phyloP scores from a whole-genome alignment of 2,797 vertebrate species.

The Discoglossus pictus region DNA sequence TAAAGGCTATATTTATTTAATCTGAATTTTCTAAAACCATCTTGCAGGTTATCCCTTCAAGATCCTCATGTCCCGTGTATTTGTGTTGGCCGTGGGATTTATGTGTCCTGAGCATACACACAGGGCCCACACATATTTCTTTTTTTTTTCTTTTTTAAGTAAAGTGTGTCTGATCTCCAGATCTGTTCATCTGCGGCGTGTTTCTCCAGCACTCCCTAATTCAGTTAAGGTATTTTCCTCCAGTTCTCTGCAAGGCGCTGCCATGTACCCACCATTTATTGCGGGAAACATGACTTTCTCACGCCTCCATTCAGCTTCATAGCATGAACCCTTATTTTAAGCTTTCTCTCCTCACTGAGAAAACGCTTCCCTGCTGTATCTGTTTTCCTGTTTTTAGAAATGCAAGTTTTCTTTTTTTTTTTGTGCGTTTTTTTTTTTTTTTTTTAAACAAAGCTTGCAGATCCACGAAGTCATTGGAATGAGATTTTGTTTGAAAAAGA shows the following conservation, averaged over 20 bases:
- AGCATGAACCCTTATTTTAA: slow-evolving; percentile 18
- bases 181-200: slow-evolving; percentile 3
- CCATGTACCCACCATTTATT: slow-evolving; percentile 18
- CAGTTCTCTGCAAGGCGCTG: not conserved
- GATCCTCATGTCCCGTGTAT: too few relatives aligned
- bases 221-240: slow-evolving; percentile 29
- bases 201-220: slow-evolving; percentile 13
- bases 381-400: not conserved
- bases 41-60: too few relatives aligned
- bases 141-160: too few relatives aligned
- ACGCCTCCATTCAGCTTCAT: slow-evolving; percentile 35
- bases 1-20: too few relatives aligned
- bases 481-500: too few relatives aligned
- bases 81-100: too few relatives aligned
- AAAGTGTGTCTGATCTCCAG: slow-evolving; percentile 13
- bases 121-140: too few relatives aligned
- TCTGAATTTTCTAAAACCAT: too few relatives aligned
- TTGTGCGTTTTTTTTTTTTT: not conserved
- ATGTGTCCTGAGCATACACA: too few relatives aligned
- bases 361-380: not conserved
- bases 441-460: not conserved
- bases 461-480: too few relatives aligned
- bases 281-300: slow-evolving; percentile 4
- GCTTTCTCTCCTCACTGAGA: not conserved
- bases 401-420: not conserved